phyloP scores from a whole-genome alignment of 2,888 invertebrate genomes.

The Steinernema carpocapsae region DNA sequence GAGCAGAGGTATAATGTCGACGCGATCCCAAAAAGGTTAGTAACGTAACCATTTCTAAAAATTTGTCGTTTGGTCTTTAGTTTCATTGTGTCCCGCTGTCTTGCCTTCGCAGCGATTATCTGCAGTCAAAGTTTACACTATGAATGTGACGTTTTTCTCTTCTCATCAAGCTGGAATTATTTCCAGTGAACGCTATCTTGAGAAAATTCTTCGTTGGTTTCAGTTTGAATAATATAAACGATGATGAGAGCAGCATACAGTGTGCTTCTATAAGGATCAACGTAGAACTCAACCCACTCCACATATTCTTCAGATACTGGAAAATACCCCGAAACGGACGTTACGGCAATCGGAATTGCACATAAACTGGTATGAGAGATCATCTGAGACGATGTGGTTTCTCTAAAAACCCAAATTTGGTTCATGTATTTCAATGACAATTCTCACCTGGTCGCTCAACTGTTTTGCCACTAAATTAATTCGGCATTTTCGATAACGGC shows the following conservation, averaged over 20 bases:
- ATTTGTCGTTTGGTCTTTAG: no score
- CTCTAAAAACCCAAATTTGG: neutral
- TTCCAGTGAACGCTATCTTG: neutral
- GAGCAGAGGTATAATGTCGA: no score
- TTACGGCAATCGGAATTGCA: neutral
- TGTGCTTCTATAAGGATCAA: neutral
- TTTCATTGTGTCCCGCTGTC: no score
- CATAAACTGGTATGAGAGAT: neutral
- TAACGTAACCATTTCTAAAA: no score
- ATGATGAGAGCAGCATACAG: neutral
- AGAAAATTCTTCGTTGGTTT: neutral
- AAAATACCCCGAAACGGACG: neutral
- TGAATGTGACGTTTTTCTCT: no score
- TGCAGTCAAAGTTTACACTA: no score
- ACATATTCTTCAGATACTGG: neutral
- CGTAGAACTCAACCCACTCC: neutral
- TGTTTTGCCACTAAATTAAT: neutral
- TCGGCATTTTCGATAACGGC: neutral
- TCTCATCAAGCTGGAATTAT: no score
- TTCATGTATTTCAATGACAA: neutral
- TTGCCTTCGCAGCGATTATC: no score
- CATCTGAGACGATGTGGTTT: constrained; percentile 22
- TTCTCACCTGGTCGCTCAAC: neutral
- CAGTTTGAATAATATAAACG: constrained; percentile 1
- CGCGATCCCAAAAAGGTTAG: no score